Evolutionary conservation across 2,888 invertebrate genomes (phyloP).

Genomic region (Standfussiana lucernea): DNA sequence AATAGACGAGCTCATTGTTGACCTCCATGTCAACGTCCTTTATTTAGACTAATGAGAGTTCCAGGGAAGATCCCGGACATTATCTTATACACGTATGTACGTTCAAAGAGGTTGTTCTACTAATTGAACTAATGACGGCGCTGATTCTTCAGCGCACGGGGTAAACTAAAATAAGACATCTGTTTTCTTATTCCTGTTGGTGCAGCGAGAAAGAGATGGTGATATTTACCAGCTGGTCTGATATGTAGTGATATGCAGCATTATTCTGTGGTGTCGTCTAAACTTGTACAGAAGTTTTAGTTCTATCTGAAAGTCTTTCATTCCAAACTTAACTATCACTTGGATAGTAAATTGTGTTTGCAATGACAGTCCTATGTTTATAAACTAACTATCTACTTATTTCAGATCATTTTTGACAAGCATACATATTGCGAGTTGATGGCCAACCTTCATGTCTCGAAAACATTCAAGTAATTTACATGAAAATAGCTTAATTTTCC

Average conservation of each 20-base stretch:
- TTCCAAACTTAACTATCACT: background rate
- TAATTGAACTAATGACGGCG: conserved; percentile 39
- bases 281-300: conserved; percentile 15
- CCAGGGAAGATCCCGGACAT: conserved; percentile 13
- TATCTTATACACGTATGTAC: conserved; percentile 36
- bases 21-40: conserved; percentile 35
- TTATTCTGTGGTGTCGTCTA: conserved; percentile 16
- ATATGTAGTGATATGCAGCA: background rate
- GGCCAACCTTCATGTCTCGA: background rate
- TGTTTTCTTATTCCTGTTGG: conserved; percentile 12
- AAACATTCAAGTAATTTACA: no score
- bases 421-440: background rate
- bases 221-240: conserved; percentile 7
- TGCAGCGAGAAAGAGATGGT: background rate
- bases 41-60: conserved; percentile 42
- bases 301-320: background rate
- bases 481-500: no score
- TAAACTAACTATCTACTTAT: background rate
- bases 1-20: conserved; percentile 21
- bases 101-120: conserved; percentile 17
- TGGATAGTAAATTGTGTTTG: background rate
- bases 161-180: conserved; percentile 20
- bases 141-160: conserved; percentile 11
- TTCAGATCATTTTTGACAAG: background rate
- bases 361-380: background rate